Evolutionary conservation across 2,888 invertebrate species (phyloP), one percentile per base, ranked within the genome.

Genomic region (Hololepta plana): DNA sequence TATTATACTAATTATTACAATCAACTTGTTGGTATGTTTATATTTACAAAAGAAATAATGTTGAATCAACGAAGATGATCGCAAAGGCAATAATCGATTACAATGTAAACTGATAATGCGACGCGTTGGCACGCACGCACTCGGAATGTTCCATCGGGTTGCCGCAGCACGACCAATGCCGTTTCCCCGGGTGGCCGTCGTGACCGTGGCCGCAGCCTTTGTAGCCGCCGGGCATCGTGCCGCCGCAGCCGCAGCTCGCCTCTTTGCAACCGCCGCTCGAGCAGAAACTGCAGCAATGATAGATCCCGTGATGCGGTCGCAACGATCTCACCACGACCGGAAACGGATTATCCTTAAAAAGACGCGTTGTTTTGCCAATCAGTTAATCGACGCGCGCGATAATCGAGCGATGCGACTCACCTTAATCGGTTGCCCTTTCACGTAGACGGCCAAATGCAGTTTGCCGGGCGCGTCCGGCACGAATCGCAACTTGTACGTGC

Each of bases 131-230:
- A 21, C 58, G 52, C 27, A 51, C 50, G 50, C 73, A 73, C 38
- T 67, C 63, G 0, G 70, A 68, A 47, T 63, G 63, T 39, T 70
- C 67, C 22, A 60, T 46, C 31, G 67, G 59, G 52, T 57, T 61
- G 32, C 73, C 80, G 51, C 81, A 82, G 48, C 82, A 82, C 23
- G 80, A 81, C 81, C 82, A 82, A 56, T 82, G 81, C 6, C 73
- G 60, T 32, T 67, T 54, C 31, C 81, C 80, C 16, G 80, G 80
- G 61, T 81, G 80, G 20, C 79, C 80, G 24, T 62, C 57, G 52
- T 81, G 80, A 2, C 80, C 80, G 57, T 82, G 81, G 1, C 81
- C 81, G 44, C 81, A 82, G 6, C 81, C 80, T 55, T 59, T 64
- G 38, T 69, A 72, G 5, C 64, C 66, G 36, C 76, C 79, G 11